phyloP scores from a whole-genome alignment of 2,888 invertebrate species.

The Eristalis arbustorum region DNA sequence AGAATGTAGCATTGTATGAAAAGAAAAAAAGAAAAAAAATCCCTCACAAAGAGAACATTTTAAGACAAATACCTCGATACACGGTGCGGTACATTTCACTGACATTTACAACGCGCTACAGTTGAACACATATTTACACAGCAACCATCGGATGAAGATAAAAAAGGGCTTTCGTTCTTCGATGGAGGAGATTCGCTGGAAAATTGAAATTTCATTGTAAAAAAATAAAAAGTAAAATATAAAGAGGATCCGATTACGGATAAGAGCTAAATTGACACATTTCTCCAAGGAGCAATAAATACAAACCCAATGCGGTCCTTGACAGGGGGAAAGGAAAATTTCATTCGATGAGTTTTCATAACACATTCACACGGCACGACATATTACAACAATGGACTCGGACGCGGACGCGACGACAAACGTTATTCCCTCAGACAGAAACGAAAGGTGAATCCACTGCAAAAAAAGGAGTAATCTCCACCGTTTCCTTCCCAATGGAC shows the following conservation, averaged over 20 bases:
- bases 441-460: slow-evolving; percentile 25
- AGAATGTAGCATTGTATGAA: not conserved
- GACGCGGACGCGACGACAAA: slow-evolving; percentile 1
- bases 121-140: slow-evolving; percentile 2
- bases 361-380: slow-evolving; percentile 8
- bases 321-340: not conserved
- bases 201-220: slow-evolving; percentile 26
- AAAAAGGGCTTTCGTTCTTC: slow-evolving; percentile 15
- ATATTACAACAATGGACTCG: not conserved
- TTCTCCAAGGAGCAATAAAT: slow-evolving; percentile 35
- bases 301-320: not conserved
- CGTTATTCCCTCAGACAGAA: not conserved
- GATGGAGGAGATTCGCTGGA: not conserved
- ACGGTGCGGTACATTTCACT: not conserved
- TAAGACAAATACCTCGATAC: not conserved
- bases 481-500: slow-evolving; percentile 23
- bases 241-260: slow-evolving; percentile 37
- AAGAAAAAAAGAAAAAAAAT: not conserved
- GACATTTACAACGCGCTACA: not conserved
- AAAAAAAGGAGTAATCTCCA: slow-evolving; percentile 23
- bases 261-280: slow-evolving; percentile 30
- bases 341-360: slow-evolving; percentile 39
- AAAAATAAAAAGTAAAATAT: slow-evolving; percentile 2
- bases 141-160: slow-evolving; percentile 16
- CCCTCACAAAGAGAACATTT: not conserved